Conservation (phyloP, 2,888 invertebrate genomes). For the Icerya purchasi region DNA sequence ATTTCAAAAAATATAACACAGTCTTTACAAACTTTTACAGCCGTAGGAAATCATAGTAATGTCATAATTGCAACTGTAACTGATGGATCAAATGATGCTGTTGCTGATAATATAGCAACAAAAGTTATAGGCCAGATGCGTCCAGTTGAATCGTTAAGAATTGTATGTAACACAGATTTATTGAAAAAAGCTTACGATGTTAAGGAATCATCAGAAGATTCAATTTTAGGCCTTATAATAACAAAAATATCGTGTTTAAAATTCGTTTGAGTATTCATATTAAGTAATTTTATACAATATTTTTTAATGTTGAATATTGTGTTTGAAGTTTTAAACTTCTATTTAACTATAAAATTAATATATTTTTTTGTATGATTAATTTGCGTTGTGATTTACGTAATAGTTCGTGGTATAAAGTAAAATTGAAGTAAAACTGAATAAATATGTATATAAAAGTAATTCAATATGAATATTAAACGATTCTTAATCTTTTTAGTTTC, state of each 20-base stretch:
- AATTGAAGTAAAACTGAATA: too few relatives aligned
- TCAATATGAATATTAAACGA: too few relatives aligned
- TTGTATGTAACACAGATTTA: conserved; percentile 29
- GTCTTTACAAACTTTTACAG: conserved; percentile 42
- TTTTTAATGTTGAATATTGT: too few relatives aligned
- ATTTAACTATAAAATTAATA: too few relatives aligned
- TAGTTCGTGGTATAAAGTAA: too few relatives aligned
- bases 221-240: conserved; percentile 36
- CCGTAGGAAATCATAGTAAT: conserved; percentile 29
- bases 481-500: too few relatives aligned
- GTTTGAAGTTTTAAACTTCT: too few relatives aligned
- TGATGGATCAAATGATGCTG: conserved; percentile 21
- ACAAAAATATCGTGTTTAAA: conserved; percentile 43
- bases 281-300: too few relatives aligned
- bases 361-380: too few relatives aligned
- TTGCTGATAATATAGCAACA: conserved; percentile 25
- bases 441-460: too few relatives aligned
- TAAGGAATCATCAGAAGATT: conserved; percentile 25
- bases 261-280: too few relatives aligned
- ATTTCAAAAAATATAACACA: conserved; percentile 44
- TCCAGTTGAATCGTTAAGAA: conserved; percentile 28
- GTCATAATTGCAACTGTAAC: conserved; percentile 29
- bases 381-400: too few relatives aligned
- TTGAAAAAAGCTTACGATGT: conserved; percentile 40
- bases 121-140: conserved; percentile 34